Base-by-base conservation (phyloP, 1,140 invertebrate genomes). In the Anastatus disparis region DNA sequence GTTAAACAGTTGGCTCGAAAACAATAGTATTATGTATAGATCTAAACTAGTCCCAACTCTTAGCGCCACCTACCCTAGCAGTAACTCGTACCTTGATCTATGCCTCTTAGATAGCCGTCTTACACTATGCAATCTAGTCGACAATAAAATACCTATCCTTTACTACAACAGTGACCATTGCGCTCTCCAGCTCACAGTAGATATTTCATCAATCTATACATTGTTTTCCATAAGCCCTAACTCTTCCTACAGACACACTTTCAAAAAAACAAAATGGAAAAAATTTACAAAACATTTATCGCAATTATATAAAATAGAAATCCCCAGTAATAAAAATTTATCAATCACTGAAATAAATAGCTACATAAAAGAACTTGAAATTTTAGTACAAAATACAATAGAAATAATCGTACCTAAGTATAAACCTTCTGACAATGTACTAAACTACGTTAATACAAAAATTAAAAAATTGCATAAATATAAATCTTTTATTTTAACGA, bases 311-410 rank as follows among this genome's bases (percentile, higher is more conserved):
- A n/a, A n/a, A n/a, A n/a, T n/a, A n/a, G n/a, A n/a, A n/a, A 74
- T 74, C 1, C 58, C 72, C 0, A 8, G 7, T 2, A 29, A 70
- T 27, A 62, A 10, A 40, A 74, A 70, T 15, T 15, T 70, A 26
- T 31, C 13, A n/a, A 74, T 67, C 15, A 13, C 62, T 24, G 63
- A 62, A 58, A 74, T 59, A 27, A 48, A 70, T 2, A 7, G 7
- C 12, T 31, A 29, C 15, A 24, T 55, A 4, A 8, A 20, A 22
- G 7, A 24, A 4, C 6, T 50, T 3, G 13, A 20, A 22, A 24
- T 7, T 22, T 13, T 22, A n/a, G 22, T 50, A 7, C 17, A 3
- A 3, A 8, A 3, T 4, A 50, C 3, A 3, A 44, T 61, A 44
- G 3, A 15, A 9, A 8, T n/a, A 27, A 4, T n/a, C 2, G 26